Percentiles rank a stretch among this genome's conserved stretches.
These are phyloP conservation scores for Pterocles orientalis DNA, from an alignment of 2,113 vertebrate species.

Conservation along the genomic window DNA sequence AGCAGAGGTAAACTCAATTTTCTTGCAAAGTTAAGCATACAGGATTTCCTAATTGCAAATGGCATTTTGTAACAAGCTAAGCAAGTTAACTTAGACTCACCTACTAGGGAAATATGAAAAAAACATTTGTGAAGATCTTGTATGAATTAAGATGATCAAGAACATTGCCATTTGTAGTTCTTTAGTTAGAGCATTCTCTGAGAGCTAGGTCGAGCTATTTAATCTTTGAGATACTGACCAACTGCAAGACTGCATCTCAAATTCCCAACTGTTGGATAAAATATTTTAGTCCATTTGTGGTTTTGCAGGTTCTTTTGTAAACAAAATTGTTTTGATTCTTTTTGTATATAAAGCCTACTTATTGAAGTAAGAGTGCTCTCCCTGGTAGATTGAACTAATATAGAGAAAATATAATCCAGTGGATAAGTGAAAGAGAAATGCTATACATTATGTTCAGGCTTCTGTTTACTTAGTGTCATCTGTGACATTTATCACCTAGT, in stretches of 20 bases:
- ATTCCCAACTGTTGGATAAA: background rate
- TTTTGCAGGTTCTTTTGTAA: background rate
- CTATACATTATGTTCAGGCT: background rate
- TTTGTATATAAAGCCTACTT: background rate
- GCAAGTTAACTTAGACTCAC: background rate
- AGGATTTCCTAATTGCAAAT: background rate
- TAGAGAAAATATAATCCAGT: background rate
- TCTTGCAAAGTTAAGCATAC: background rate
- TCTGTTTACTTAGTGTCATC: background rate
- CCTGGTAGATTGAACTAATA: background rate
- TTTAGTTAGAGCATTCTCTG: background rate
- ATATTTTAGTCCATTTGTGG: background rate
- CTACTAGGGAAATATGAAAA: background rate
- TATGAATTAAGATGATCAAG: background rate
- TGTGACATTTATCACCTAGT: background rate
- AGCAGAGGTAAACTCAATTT: constrained; percentile 76
- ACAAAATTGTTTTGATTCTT: background rate
- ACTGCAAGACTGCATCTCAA: background rate
- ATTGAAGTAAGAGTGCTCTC: background rate
- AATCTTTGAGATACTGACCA: background rate
- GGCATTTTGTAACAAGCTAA: background rate
- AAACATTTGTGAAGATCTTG: background rate
- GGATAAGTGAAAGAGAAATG: background rate
- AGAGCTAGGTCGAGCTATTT: background rate
- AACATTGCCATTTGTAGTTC: background rate